Evolutionary conservation across 2,113 vertebrate species (phyloP).

Genomic region (Nesoenas mayeri): DNA sequence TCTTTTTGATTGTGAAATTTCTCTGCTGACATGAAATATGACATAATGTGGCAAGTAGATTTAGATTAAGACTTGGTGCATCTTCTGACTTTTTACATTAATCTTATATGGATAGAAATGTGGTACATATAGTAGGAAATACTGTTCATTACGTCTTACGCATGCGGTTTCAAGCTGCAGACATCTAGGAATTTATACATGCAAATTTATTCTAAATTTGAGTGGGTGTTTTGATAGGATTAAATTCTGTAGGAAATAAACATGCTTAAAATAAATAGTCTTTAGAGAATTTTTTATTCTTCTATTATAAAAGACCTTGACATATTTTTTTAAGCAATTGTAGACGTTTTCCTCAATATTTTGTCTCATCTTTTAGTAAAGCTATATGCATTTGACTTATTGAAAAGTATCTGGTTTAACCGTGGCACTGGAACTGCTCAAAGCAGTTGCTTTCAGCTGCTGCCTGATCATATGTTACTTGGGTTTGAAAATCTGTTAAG

Average conservation of each 20-base stretch:
- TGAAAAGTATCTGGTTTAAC: neutral
- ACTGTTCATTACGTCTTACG: constrained; percentile 5
- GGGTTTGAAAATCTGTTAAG: neutral
- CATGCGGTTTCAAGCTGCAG: constrained; percentile 67
- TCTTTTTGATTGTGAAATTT: neutral
- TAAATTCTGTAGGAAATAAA: constrained; percentile 74
- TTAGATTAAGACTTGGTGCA: neutral
- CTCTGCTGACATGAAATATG: neutral
- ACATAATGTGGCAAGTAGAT: neutral
- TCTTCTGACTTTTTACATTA: constrained; percentile 36
- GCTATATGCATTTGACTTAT: neutral
- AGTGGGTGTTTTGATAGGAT: constrained; percentile 71
- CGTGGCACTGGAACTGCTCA: neutral
- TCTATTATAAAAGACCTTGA: constrained; percentile 29
- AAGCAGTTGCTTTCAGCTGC: neutral
- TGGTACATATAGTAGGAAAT: constrained; percentile 40
- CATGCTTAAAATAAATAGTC: constrained; percentile 59
- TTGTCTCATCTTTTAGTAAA: neutral
- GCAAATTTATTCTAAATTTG: constrained; percentile 66
- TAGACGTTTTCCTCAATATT: constrained; percentile 20
- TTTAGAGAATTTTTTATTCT: constrained; percentile 38
- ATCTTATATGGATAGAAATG: constrained; percentile 53
- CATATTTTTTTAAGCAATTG: constrained; percentile 2
- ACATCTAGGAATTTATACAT: constrained; percentile 66
- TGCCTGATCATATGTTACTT: neutral